These are phyloP conservation scores for Tonatia bakeri DNA, from an alignment of 2,113 vertebrate genomes.

Conservation along the genomic window DNA sequence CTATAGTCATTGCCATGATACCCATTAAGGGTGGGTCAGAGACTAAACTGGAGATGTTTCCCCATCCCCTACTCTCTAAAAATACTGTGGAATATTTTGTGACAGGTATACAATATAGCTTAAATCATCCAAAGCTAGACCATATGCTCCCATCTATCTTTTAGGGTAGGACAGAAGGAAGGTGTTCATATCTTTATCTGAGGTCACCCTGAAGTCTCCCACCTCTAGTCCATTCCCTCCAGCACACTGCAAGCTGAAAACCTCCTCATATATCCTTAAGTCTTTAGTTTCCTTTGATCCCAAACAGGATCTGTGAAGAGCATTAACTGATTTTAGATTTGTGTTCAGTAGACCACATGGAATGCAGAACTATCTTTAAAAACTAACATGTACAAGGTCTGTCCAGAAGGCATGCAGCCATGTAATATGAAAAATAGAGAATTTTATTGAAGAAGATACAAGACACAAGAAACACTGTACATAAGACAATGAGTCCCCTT, in stretches of 20 bases:
- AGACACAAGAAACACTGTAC: no score
- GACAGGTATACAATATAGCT: background rate
- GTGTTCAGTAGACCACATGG: background rate
- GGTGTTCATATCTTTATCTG: background rate
- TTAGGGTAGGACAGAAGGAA: background rate
- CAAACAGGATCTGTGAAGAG: background rate
- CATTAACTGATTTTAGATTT: background rate
- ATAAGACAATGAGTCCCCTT: no score
- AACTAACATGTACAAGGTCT: background rate
- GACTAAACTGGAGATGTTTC: background rate
- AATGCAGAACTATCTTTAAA: background rate
- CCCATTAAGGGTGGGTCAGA: background rate
- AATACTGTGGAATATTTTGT: constrained; percentile 23
- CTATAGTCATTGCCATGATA: background rate
- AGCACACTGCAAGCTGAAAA: background rate
- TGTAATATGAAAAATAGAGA: no score
- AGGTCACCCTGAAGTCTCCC: background rate
- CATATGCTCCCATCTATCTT: background rate
- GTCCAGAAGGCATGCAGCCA: no score
- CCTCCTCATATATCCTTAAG: background rate
- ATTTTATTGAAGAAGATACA: no score
- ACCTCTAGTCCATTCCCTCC: background rate
- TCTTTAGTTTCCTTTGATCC: background rate
- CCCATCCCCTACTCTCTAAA: background rate
- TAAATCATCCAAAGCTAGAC: background rate